Conservation (phyloP, 2,797 vertebrate genomes). For the Takifugu rubripes region DNA sequence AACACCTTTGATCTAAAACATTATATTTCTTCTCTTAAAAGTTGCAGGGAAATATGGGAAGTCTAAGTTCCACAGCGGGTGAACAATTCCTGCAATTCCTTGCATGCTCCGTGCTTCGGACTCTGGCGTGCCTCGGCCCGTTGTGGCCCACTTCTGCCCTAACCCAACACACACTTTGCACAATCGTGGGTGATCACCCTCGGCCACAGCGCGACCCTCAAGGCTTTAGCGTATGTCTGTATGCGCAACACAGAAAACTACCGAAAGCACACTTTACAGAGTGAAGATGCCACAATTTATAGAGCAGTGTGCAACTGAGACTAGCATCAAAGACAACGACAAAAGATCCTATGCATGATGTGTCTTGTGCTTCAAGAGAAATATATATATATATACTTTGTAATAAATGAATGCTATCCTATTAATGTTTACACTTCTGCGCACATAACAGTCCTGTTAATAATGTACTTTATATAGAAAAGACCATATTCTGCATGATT, state of each 20-base stretch:
- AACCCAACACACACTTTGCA: conserved; percentile 45
- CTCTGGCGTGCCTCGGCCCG: conserved; percentile 61
- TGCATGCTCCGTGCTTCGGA: conserved; percentile 74
- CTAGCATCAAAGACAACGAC: conserved; percentile 50
- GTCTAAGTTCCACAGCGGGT: background rate
- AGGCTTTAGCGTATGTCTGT: conserved; percentile 63
- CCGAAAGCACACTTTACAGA: conserved; percentile 75
- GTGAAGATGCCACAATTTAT: conserved; percentile 75
- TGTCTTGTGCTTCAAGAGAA: conserved; percentile 66
- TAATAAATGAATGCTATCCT: conserved; percentile 61
- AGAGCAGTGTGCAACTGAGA: conserved; percentile 68
- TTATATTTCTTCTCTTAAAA: background rate
- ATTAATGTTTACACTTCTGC: conserved; percentile 66
- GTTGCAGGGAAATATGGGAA: background rate
- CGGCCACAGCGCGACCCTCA: conserved; percentile 52
- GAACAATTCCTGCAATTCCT: conserved; percentile 27
- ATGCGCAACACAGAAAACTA: conserved; percentile 55
- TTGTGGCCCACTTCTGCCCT: conserved; percentile 50
- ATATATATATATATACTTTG: conserved; percentile 64
- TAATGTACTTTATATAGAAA: conserved; percentile 51
- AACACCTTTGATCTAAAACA: too few species aligned
- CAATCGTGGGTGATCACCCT: conserved; percentile 45
- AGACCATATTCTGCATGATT: conserved; percentile 68
- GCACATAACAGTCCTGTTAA: conserved; percentile 56
- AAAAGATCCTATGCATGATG: conserved; percentile 72